These are phyloP conservation scores for Scomber colias DNA, from an alignment of 2,113 vertebrate species.

Conservation along the genomic window DNA sequence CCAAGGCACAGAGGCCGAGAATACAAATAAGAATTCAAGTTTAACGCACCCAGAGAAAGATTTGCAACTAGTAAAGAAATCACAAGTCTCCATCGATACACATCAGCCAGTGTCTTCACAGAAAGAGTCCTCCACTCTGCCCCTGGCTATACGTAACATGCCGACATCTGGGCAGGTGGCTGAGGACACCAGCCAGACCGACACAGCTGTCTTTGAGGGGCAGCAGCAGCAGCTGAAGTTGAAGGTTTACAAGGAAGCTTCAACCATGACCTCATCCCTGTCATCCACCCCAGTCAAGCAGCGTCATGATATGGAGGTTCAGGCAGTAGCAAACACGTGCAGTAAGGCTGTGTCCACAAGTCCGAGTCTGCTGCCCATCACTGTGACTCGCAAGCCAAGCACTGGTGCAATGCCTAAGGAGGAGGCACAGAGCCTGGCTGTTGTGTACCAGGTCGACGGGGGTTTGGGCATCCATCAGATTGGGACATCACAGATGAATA, in stretches of 20 bases:
- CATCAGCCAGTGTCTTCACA: slow-evolving; percentile 55
- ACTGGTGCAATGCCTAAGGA: slow-evolving; percentile 65
- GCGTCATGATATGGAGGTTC: slow-evolving; percentile 90
- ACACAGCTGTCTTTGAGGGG: slow-evolving; percentile 74
- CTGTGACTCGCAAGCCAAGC: slow-evolving; percentile 69
- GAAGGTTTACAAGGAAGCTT: slow-evolving; percentile 79
- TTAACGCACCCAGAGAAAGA: slow-evolving; percentile 36
- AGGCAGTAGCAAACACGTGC: slow-evolving; percentile 89
- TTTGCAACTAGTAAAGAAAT: slow-evolving; percentile 37
- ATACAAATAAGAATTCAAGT: slow-evolving; percentile 51
- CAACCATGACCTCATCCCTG: slow-evolving; percentile 89
- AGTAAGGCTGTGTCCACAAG: slow-evolving; percentile 92
- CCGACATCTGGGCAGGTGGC: slow-evolving; percentile 62
- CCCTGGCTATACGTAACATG: slow-evolving; percentile 58
- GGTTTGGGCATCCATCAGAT: slow-evolving; percentile 43
- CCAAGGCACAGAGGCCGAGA: slow-evolving; percentile 22
- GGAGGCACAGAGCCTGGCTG: slow-evolving; percentile 82
- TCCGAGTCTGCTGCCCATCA: slow-evolving; percentile 88
- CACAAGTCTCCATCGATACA: slow-evolving; percentile 59
- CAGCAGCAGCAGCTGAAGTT: slow-evolving; percentile 76
- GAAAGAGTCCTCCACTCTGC: slow-evolving; percentile 41
- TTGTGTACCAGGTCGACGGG: slow-evolving; percentile 77
- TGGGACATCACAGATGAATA: slow-evolving; percentile 36
- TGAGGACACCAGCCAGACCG: slow-evolving; percentile 48
- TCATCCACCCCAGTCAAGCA: slow-evolving; percentile 67